phyloP scores from a whole-genome alignment of 2,113 vertebrate genomes.

The Gymnogyps californianus region DNA sequence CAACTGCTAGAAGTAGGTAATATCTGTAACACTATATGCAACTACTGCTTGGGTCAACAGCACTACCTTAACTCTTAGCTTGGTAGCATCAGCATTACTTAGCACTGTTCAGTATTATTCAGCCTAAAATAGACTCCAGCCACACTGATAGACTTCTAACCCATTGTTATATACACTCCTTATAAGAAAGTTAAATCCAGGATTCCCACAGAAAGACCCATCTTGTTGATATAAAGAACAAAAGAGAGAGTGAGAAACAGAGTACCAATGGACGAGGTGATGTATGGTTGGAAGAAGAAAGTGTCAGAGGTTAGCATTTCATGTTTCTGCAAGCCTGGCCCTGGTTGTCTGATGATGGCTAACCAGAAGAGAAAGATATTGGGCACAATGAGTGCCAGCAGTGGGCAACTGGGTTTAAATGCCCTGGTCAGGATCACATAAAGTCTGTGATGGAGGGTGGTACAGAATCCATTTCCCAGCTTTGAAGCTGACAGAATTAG shows the following conservation, averaged over 20 bases:
- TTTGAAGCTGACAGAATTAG: background rate
- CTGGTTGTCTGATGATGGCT: background rate
- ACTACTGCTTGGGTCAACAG: background rate
- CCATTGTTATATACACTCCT: fast-evolving
- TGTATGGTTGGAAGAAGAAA: background rate
- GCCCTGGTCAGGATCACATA: background rate
- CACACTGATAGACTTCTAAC: background rate
- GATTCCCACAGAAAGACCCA: background rate
- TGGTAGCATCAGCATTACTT: background rate
- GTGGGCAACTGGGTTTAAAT: background rate
- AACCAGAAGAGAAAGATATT: background rate
- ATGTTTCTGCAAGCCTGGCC: background rate
- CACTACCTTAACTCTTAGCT: background rate
- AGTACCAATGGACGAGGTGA: background rate
- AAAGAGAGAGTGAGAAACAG: background rate
- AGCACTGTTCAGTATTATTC: background rate
- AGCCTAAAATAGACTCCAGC: background rate
- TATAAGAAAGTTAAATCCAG: background rate
- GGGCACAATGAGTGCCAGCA: background rate
- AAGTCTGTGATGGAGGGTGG: background rate
- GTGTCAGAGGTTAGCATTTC: background rate
- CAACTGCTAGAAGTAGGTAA: background rate
- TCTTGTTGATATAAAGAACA: background rate
- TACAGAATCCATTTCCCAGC: background rate
- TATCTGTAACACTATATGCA: background rate